Base-by-base conservation (phyloP, 2,797 vertebrate species). In the Protosalanx chinensis region DNA sequence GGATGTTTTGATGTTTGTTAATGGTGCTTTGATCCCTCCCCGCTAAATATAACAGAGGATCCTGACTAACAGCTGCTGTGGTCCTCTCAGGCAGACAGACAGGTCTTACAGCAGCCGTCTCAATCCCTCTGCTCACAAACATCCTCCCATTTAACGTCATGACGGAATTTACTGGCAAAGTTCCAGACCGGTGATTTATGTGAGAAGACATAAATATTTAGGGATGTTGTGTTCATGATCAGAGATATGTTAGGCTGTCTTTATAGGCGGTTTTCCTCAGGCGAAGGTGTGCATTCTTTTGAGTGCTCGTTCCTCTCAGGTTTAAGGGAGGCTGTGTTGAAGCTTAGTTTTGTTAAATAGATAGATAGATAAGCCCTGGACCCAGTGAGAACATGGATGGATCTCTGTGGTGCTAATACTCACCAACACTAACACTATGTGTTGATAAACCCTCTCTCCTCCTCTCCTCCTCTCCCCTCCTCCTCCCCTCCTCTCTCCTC, bases 131-230 rank as follows among this genome's bases (percentile, higher is more conserved):
- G 79, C 64, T 74, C 60, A 51, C 51, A 74, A 86, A 78, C 56
- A 1, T 72, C 76, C 76, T 76, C 74, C 71, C 77, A 81, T 84
- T 87, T 81, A 87, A 72, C 64, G 76, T 68, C 64, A 33, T 81
- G 73, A 87, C 68, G 77, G 80, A 71, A 78, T 87, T 82, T 74
- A 68, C 77, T 84, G 87, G 83, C 87, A 68, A 20, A 13, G 30
- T 56, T 20, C 0, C 2, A 37, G 70, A 64, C 63, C 35, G 77
- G 76, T 75, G 74, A 87, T 87, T 87, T 82, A 85, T 83, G 62
- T 23, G n/a, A 76, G 72, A 64, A 79, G 79, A 86, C 70, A 65
- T 88, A 90, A 92, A 92, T 89, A 89, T 90, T 91, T 87, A 74
- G 70, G 67, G 74, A 80, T 84, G 78, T 78, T 80, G 77, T 87